These are phyloP conservation scores for Heloderma charlesbogerti DNA, from an alignment of 2,113 vertebrate species.

Conservation along the genomic window DNA sequence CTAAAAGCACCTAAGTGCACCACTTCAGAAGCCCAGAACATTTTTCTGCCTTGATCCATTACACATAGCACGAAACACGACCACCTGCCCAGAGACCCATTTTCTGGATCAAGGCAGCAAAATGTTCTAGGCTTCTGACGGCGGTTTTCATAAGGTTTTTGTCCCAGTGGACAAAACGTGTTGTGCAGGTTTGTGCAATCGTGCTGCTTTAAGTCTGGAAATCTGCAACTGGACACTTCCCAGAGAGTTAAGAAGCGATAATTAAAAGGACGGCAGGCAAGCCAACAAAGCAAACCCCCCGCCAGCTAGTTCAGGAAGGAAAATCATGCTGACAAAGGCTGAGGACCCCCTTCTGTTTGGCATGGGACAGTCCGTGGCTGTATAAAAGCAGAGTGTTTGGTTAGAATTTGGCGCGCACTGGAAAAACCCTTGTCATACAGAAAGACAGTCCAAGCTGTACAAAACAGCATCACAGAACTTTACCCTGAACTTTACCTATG, in stretches of 20 bases:
- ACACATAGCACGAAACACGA: not conserved
- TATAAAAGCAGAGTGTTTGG: not conserved
- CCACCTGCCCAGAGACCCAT: not conserved
- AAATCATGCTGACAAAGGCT: conserved; percentile 2
- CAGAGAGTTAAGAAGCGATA: not conserved
- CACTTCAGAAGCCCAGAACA: not conserved
- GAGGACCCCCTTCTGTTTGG: not conserved
- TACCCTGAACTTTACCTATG: not conserved
- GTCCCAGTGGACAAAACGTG: not conserved
- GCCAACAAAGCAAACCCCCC: not conserved
- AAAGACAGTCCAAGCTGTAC: not conserved
- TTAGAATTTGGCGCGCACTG: not conserved
- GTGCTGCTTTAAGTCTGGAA: not conserved
- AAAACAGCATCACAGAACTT: not conserved
- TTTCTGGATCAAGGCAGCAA: too few species aligned
- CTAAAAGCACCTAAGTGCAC: too few species aligned
- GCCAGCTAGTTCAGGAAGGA: not conserved
- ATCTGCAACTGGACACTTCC: not conserved
- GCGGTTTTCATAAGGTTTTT: too few species aligned
- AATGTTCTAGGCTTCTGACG: too few species aligned
- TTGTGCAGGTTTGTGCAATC: not conserved
- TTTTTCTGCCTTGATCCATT: not conserved
- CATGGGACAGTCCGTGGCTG: not conserved
- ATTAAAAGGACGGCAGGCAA: not conserved
- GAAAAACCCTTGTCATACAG: not conserved